These are phyloP conservation scores for Fratercula arctica DNA, from an alignment of 2,797 vertebrate genomes.

Conservation along the genomic window DNA sequence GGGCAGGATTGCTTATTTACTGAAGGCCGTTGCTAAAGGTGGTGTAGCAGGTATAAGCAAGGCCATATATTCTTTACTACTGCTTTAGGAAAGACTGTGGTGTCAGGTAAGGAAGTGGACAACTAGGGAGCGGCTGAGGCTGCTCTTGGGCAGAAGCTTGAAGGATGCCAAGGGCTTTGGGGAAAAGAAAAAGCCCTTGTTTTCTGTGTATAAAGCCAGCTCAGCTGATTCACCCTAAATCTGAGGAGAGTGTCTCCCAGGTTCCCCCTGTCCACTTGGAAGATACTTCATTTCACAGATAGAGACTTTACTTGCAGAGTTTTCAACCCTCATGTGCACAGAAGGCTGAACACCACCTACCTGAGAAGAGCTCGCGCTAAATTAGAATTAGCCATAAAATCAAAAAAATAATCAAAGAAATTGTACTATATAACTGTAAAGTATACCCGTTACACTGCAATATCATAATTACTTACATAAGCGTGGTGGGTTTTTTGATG, in stretches of 20 bases:
- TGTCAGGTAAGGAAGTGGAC: not conserved
- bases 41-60: not conserved
- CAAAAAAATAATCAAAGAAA: not conserved
- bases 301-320: not conserved
- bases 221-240: not conserved
- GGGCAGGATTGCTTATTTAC: not conserved
- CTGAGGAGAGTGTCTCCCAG: not conserved
- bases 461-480: not conserved
- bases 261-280: not conserved
- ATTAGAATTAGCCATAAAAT: not conserved
- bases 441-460: not conserved
- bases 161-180: not conserved
- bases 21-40: not conserved
- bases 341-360: not conserved
- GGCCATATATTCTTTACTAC: not conserved
- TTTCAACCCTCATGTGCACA: not conserved
- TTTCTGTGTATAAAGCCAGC: not conserved
- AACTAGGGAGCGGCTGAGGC: not conserved
- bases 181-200: not conserved
- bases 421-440: not conserved
- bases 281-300: not conserved
- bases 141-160: not conserved
- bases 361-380: not conserved
- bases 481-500: not conserved
- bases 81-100: not conserved